Evolutionary conservation across 2,888 invertebrate species (phyloP).

Genomic region (Mesoligia furuncula): DNA sequence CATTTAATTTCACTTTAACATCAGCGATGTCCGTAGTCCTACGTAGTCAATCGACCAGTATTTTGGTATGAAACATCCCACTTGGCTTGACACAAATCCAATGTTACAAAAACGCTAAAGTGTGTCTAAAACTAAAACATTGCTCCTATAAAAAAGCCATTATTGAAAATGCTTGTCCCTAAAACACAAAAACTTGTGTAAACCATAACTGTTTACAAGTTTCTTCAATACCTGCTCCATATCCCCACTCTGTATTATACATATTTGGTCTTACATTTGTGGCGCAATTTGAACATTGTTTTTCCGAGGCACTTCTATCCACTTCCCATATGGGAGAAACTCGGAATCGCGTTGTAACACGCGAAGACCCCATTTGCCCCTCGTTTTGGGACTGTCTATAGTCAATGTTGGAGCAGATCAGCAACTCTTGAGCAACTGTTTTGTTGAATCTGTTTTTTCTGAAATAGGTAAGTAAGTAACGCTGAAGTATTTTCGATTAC

Average conservation of each 20-base stretch:
- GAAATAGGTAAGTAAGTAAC: background rate
- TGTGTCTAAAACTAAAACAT: background rate
- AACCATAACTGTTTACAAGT: conserved; percentile 1
- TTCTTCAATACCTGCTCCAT: conserved; percentile 19
- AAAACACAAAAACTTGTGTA: background rate
- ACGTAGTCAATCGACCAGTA: no score
- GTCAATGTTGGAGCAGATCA: conserved; percentile 26
- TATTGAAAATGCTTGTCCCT: no score
- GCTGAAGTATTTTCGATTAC: background rate
- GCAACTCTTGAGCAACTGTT: conserved; percentile 38
- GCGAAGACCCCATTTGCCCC: conserved; percentile 60
- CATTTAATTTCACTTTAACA: background rate
- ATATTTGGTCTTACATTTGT: conserved; percentile 38
- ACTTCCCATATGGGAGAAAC: conserved; percentile 60
- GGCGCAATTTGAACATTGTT: conserved; percentile 58
- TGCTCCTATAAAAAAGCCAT: no score
- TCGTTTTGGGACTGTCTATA: conserved; percentile 57
- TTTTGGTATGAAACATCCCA: background rate
- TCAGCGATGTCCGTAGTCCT: background rate
- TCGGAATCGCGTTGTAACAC: conserved; percentile 61
- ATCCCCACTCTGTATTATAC: conserved; percentile 21
- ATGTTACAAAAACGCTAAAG: background rate
- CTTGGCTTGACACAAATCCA: background rate
- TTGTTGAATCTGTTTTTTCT: background rate
- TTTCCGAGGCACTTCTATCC: conserved; percentile 55